phyloP scores from a whole-genome alignment of 2,113 vertebrate species.

The Odocoileus hemionus region DNA sequence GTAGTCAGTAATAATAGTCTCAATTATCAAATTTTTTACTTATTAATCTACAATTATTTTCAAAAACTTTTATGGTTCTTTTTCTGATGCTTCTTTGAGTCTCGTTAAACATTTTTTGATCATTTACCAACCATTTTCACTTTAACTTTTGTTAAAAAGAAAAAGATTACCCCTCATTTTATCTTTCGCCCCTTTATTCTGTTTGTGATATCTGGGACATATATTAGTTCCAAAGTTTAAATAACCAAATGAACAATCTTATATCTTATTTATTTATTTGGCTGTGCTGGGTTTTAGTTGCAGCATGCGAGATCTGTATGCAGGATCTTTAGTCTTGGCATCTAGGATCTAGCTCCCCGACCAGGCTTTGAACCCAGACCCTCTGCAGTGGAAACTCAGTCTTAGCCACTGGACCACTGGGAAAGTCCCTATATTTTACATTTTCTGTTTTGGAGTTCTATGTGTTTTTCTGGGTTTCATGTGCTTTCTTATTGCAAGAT shows the following conservation, averaged over 20 bases:
- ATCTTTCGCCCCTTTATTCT: background rate
- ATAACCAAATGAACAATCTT: background rate
- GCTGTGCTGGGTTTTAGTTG: background rate
- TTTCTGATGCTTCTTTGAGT: background rate
- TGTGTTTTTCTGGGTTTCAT: background rate
- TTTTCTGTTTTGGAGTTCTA: background rate
- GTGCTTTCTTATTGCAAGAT: background rate
- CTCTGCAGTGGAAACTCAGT: background rate
- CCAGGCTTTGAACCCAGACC: background rate
- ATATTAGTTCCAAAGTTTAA: background rate
- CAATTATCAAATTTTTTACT: background rate
- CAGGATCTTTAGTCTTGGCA: background rate
- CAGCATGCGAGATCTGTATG: background rate
- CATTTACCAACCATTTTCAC: background rate
- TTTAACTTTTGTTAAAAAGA: conserved; percentile 5
- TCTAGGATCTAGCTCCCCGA: background rate
- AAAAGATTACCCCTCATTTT: background rate
- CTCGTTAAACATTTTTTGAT: background rate
- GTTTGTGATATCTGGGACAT: background rate
- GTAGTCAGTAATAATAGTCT: background rate
- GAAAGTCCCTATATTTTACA: background rate
- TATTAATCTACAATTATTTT: conserved; percentile 4
- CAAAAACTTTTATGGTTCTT: background rate
- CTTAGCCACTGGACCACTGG: background rate
- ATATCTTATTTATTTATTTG: background rate